Evolutionary conservation across 2,113 vertebrate species (phyloP).

Genomic region (Cyanoderma ruficeps): DNA sequence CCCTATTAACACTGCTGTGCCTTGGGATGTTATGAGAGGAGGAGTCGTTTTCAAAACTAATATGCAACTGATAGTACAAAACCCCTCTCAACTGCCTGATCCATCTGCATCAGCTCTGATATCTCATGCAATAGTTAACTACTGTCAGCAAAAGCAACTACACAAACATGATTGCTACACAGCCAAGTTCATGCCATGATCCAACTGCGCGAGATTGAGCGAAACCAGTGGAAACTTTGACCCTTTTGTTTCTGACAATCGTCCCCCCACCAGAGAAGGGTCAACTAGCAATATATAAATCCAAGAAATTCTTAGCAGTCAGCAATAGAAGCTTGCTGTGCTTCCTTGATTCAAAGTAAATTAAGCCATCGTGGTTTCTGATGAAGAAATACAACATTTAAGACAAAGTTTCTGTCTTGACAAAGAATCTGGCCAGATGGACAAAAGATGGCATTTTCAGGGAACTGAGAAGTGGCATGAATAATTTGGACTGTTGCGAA

Average conservation of each 20-base stretch:
- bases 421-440: not conserved
- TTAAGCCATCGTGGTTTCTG: not conserved
- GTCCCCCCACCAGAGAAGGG: fast-evolving
- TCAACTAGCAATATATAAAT: not conserved
- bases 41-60: not conserved
- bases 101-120: not conserved
- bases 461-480: not conserved
- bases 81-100: not conserved
- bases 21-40: not conserved
- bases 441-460: not conserved
- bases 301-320: not conserved
- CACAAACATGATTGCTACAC: not conserved
- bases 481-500: not conserved
- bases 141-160: not conserved
- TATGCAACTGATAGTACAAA: not conserved
- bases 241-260: not conserved
- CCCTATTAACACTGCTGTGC: not conserved
- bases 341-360: not conserved
- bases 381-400: not conserved
- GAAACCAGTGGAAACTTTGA: not conserved
- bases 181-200: not conserved
- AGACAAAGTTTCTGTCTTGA: not conserved
- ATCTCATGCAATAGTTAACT: not conserved
- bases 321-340: not conserved
- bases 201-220: not conserved